These are phyloP conservation scores for Rhizomys pruinosus DNA, from an alignment of 2,113 vertebrate species.

Conservation along the genomic window DNA sequence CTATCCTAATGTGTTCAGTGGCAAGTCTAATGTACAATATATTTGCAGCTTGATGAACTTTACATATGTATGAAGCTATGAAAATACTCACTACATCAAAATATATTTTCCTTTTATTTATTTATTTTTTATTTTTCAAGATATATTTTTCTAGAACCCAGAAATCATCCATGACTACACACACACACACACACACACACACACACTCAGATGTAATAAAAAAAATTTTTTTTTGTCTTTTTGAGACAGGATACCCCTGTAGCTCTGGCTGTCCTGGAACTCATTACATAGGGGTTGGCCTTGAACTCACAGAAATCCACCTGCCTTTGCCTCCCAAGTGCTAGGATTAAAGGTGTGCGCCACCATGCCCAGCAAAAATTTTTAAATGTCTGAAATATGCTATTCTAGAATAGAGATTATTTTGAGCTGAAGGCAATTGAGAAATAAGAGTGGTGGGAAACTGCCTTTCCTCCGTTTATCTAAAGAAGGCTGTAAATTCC, in stretches of 20 bases:
- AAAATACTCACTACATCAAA: neutral
- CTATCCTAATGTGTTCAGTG: neutral
- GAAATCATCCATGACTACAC: neutral
- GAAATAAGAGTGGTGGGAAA: neutral
- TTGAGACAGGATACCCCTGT: no score
- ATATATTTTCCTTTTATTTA: neutral
- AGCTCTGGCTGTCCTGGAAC: no score
- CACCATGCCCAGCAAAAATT: no score
- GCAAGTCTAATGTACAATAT: neutral
- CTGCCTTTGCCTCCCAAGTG: no score
- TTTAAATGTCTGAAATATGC: neutral
- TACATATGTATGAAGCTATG: neutral
- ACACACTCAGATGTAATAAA: neutral
- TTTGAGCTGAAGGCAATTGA: neutral
- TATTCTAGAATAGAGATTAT: neutral
- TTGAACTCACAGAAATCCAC: no score
- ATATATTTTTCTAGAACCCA: neutral
- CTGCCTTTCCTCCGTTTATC: no score
- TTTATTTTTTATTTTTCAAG: no score
- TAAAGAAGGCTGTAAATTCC: neutral
- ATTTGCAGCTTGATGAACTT: neutral
- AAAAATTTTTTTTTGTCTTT: no score
- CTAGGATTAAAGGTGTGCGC: no score
- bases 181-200: neutral
- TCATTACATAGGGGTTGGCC: no score